These are phyloP conservation scores for Choloepus hoffmanni DNA, from an alignment of 2,113 vertebrate species.

Conservation along the genomic window DNA sequence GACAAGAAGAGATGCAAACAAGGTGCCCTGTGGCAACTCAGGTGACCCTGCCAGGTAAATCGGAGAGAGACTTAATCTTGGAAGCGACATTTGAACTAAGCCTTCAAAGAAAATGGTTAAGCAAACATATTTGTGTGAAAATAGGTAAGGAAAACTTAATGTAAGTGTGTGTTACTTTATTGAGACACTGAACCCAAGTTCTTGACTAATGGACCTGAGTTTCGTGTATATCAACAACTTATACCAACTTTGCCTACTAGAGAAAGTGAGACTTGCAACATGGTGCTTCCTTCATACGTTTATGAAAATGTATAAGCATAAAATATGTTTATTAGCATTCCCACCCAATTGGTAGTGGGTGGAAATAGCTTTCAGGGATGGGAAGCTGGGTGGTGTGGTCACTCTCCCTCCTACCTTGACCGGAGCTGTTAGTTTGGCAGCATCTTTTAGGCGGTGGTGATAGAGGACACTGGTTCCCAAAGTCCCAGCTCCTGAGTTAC, in stretches of 20 bases:
- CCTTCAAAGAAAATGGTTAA: slow-evolving; percentile 29
- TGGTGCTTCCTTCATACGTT: not conserved
- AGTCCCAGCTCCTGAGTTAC: not conserved
- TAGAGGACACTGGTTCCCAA: not conserved
- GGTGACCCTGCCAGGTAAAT: not conserved
- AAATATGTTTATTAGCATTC: not conserved
- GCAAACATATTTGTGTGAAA: not conserved
- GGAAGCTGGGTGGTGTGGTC: not conserved
- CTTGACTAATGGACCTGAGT: not conserved
- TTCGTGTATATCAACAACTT: not conserved
- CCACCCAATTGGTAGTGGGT: not conserved
- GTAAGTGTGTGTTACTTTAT: not conserved
- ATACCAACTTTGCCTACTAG: not conserved
- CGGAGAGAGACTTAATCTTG: not conserved
- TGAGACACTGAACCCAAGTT: not conserved
- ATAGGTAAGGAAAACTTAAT: not conserved
- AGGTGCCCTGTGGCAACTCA: not conserved
- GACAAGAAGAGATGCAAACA: not conserved
- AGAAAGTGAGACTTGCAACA: not conserved
- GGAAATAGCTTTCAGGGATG: not conserved
- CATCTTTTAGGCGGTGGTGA: not conserved
- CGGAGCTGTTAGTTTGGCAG: not conserved
- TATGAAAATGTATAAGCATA: not conserved
- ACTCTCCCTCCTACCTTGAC: not conserved
- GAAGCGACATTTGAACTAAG: slow-evolving; percentile 22